Evolutionary conservation across 2,888 invertebrate genomes (phyloP), one percentile per base, ranked within the genome.

Genomic region (Ornithoptera alexandrae): DNA sequence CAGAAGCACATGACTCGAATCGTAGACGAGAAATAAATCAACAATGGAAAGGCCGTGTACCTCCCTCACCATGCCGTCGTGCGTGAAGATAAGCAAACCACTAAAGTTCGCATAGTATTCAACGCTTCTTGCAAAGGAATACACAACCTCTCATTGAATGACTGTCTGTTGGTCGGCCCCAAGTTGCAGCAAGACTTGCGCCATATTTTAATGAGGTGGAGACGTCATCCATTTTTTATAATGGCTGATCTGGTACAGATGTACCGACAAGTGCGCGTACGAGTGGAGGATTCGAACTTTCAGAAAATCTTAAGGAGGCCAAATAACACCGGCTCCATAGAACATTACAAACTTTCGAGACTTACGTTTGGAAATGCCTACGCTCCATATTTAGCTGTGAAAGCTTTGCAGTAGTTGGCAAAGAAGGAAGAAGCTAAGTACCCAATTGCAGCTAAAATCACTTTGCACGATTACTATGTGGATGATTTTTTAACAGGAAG

Each of bases 251-350:
- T 74, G 15, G 53, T 71, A 15, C 68, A 74, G 57, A 76, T 76
- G 73, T 76, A 75, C 58, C 58, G 76, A 4, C 66, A 67, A 59
- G 64, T 74, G 2, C 56, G 36, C 2, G 71, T 74, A 1, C 2
- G 58, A 58, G 65, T 70, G 18, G 60, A 72, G 20, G 70, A 76
- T 42, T 68, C 69, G 8, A 22, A 67, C 36, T 74, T 59, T 61
- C 74, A 74, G 56, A 65, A 72, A 60, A 74, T 76, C 12, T 10
- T 76, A 8, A 75, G 75, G 76, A 69, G 74, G 69, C 15, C 12
- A 39, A 46, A 59, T 57, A 30, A 66, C 3, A n/a, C 65, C 22
- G 59, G 69, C 17, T 46, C 70, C 5, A 30, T 76, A 3, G 1
- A 73, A 46, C 46, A 72, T 53, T 76, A 73, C 53, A 71, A 65